Conservation (phyloP, 2,113 vertebrate genomes). For the Pao palembangensis region DNA sequence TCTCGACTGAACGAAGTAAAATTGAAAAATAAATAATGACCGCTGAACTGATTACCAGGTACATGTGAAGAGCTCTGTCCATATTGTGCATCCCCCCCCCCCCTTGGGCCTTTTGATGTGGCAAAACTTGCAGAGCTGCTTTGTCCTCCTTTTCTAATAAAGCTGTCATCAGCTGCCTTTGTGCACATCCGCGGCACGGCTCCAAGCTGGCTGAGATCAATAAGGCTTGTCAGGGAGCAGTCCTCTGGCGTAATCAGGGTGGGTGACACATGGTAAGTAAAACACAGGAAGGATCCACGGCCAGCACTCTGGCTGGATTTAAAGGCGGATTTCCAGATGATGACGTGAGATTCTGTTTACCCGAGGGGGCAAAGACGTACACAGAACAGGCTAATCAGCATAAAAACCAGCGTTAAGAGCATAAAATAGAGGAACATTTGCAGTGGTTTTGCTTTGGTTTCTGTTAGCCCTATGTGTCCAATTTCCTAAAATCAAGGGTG, state of each 20-base stretch:
- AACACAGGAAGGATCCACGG: constrained; percentile 4
- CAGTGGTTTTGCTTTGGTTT: background rate
- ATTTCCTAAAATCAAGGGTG: too few relatives aligned
- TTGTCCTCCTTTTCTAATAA: constrained; percentile 57
- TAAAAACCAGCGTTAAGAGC: too few relatives aligned
- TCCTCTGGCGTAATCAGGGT: constrained; percentile 33
- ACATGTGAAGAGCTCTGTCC: constrained; percentile 34
- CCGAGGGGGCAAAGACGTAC: too few relatives aligned
- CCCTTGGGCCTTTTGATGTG: constrained; percentile 24
- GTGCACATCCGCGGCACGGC: constrained; percentile 37
- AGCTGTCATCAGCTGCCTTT: constrained; percentile 56
- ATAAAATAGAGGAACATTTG: too few relatives aligned
- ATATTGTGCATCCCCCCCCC: constrained; percentile 26
- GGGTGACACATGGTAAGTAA: constrained; percentile 37
- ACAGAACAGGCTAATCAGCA: too few relatives aligned
- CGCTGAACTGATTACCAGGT: constrained; percentile 37
- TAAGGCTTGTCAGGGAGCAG: constrained; percentile 43
- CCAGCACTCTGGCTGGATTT: constrained; percentile 13
- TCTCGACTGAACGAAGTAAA: too few relatives aligned
- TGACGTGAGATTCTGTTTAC: constrained; percentile 12
- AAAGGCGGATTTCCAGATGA: constrained; percentile 9
- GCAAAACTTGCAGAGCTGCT: constrained; percentile 40
- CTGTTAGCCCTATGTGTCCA: too few relatives aligned
- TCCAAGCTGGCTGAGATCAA: constrained; percentile 54
- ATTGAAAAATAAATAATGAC: constrained; percentile 2